These are phyloP conservation scores for Neocrepidodera transversa DNA, from an alignment of 2,888 invertebrate genomes.

Conservation along the genomic window DNA sequence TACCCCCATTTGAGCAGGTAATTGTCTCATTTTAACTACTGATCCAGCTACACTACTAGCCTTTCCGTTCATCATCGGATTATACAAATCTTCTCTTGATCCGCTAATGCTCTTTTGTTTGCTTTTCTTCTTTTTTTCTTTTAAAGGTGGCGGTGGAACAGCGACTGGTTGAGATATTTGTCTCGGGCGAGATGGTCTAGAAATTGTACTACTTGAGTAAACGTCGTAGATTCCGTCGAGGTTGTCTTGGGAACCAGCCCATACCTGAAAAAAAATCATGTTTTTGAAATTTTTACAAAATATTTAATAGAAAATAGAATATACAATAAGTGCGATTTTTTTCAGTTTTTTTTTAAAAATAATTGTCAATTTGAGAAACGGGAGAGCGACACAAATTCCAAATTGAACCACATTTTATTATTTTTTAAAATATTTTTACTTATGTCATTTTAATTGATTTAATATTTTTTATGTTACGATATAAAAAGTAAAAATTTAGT, in stretches of 20 bases:
- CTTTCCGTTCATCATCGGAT: slow-evolving; percentile 64
- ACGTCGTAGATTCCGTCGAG: slow-evolving; percentile 77
- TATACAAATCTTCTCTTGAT: slow-evolving; percentile 65
- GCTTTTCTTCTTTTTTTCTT: slow-evolving; percentile 67
- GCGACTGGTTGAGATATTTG: slow-evolving; percentile 83
- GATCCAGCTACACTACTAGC: slow-evolving; percentile 58
- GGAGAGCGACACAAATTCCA: no score
- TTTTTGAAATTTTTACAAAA: no score
- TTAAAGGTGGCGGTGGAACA: slow-evolving; percentile 76
- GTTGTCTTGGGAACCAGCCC: slow-evolving; percentile 83
- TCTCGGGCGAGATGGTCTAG: slow-evolving; percentile 76
- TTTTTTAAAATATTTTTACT: no score
- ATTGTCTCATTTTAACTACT: slow-evolving; percentile 59
- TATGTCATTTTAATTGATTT: no score
- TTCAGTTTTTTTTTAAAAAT: no score
- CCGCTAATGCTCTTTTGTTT: slow-evolving; percentile 61
- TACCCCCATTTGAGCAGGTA: slow-evolving; percentile 33
- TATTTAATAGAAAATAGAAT: no score
- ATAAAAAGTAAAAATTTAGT: no score
- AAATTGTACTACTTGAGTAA: slow-evolving; percentile 66
- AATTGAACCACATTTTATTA: no score
- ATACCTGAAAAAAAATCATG: slow-evolving; percentile 64
- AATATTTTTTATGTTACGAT: no score
- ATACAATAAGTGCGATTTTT: no score
- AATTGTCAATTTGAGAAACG: no score